phyloP scores from a whole-genome alignment of 2,113 vertebrate genomes.

The Forbesichthys papilliferus region DNA sequence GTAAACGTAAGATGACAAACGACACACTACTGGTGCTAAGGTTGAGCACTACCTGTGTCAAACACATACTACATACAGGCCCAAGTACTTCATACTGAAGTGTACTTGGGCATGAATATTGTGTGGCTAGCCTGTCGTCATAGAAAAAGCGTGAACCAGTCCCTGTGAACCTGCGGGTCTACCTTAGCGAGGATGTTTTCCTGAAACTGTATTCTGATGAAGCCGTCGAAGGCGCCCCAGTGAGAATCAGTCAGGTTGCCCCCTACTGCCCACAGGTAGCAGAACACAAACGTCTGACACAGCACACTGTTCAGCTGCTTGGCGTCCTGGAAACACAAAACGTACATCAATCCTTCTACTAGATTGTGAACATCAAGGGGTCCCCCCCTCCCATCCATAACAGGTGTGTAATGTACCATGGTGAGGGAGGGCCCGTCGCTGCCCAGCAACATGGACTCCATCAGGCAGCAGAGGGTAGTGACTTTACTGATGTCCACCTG shows the following conservation, averaged over 20 bases:
- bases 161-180: slow-evolving; percentile 19
- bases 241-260: slow-evolving; percentile 78
- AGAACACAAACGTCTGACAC: slow-evolving; percentile 85
- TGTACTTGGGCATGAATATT: too few species aligned
- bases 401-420: slow-evolving; percentile 70
- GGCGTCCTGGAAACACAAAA: slow-evolving; percentile 65
- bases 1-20: too few species aligned
- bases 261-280: slow-evolving; percentile 81
- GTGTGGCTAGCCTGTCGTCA: too few species aligned
- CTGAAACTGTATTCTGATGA: slow-evolving; percentile 80
- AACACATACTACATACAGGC: too few species aligned
- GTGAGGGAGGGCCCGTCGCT: slow-evolving; percentile 70
- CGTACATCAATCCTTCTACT: neutral
- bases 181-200: slow-evolving; percentile 79
- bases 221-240: slow-evolving; percentile 81
- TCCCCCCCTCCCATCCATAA: too few species aligned
- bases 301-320: slow-evolving; percentile 69
- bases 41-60: too few species aligned
- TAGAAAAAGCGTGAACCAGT: neutral
- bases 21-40: too few species aligned
- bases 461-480: slow-evolving; percentile 82
- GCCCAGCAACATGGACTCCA: slow-evolving; percentile 82
- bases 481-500: slow-evolving; percentile 92
- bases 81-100: too few species aligned
- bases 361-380: too few species aligned